Base-by-base conservation (phyloP, 2,888 invertebrate species). In the Melangyna quadrimaculata region DNA sequence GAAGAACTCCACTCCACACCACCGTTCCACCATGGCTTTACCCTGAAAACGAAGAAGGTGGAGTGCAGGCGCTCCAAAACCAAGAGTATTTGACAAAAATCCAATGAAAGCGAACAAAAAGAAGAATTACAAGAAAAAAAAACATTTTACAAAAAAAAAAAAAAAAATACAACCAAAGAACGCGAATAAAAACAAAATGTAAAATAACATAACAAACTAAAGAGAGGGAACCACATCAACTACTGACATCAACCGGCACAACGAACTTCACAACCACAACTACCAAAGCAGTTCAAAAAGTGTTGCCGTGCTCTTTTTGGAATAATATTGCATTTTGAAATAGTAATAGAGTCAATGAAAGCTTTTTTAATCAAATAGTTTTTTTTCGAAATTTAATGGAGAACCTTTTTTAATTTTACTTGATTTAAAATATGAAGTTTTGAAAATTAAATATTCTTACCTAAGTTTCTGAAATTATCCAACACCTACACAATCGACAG, bases 231-330 rank as follows among this genome's bases (percentile, higher is more conserved):
- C 22, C 69, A 78, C 45, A 53, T 40, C 63, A 51, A 53, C 63
- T 51, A 61, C 71, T 71, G 77, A 69, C 80, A 78, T 77, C 79
- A 79, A 78, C 72, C 69, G 79, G 78, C 81, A 72, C 86, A 86
- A 86, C 80, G 86, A 86, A 86, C 77, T 81, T 86, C 86, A 59
- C 86, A 86, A 86, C 86, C 73, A 51, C 86, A 78, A 80, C 80
- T 73, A 53, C 37, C 75, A 72, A 63, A 57, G 35, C 59, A 37
- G 59, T 59, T 61, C 63, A n/a, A 19, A 57, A 10, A 81, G 86
- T 78, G 86, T 86, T 86, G 86, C 86, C 53, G 73, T 27, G 77
- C 27, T 14, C 19, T 8, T 10, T 17, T 51, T 17, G 7, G 35
- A 2, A n/a, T 29, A 24, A 7, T 57, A 19, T 19, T 55, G n/a